Percentiles rank a stretch among this genome's conserved stretches.
phyloP scores from a whole-genome alignment of 1,140 invertebrate genomes.

The Camponotus floridanus region DNA sequence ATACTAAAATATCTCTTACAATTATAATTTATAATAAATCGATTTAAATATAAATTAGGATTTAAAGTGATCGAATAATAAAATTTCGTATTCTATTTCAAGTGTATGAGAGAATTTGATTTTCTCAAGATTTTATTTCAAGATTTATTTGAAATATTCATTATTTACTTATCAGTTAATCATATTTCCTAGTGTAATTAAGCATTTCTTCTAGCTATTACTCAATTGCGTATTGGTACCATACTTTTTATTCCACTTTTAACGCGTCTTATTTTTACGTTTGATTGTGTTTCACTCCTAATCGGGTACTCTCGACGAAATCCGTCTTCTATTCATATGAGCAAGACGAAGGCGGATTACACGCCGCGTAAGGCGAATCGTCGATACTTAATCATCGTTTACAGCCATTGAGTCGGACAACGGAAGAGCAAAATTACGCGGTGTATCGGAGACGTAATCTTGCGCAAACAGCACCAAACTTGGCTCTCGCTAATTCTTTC shows the following conservation, averaged over 20 bases:
- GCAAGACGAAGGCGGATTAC: slow-evolving; percentile 51
- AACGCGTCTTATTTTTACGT: slow-evolving; percentile 1
- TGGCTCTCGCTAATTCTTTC: slow-evolving; percentile 39
- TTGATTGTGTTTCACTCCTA: background rate
- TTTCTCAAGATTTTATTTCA: background rate
- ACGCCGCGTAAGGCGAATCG: slow-evolving; percentile 50
- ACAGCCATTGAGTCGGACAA: slow-evolving; percentile 52
- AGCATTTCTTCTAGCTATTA: background rate
- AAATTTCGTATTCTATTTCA: background rate
- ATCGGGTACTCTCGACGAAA: slow-evolving; percentile 43
- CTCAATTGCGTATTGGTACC: background rate
- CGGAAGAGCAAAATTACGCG: slow-evolving; percentile 60
- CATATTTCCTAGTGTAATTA: background rate
- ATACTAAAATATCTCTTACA: background rate
- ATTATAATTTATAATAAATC: slow-evolving; percentile 35
- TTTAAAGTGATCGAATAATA: background rate
- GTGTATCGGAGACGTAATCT: slow-evolving; percentile 46
- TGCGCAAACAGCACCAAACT: slow-evolving; percentile 61
- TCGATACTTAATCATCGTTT: slow-evolving; percentile 63
- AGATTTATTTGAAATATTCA: background rate
- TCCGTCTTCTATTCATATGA: slow-evolving; percentile 58
- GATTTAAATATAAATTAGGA: background rate
- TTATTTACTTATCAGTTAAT: background rate
- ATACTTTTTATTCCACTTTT: slow-evolving; percentile 11
- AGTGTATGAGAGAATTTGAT: background rate